These are phyloP conservation scores for Chironomus tepperi DNA, from an alignment of 1,140 invertebrate genomes.

Conservation along the genomic window DNA sequence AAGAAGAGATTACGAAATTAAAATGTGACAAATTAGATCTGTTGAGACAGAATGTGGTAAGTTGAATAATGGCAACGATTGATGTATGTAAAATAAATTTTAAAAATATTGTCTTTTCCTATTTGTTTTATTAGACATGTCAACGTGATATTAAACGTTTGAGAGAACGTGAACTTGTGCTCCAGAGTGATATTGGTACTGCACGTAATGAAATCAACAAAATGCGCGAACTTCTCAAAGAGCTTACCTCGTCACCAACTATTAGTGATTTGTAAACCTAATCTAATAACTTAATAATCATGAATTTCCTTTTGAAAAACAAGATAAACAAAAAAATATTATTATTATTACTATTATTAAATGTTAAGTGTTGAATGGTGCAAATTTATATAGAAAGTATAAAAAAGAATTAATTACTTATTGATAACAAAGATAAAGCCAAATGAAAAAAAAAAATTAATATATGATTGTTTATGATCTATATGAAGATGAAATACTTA, in stretches of 20 bases:
- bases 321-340: background rate
- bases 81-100: background rate
- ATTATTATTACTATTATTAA: background rate
- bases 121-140: conserved; percentile 61
- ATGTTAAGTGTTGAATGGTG: conserved; percentile 12
- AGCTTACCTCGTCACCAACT: conserved; percentile 39
- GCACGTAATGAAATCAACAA: conserved; percentile 77
- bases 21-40: conserved; percentile 91
- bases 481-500: too few species aligned
- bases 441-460: background rate
- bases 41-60: conserved; percentile 86
- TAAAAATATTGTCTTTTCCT: background rate
- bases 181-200: conserved; percentile 72
- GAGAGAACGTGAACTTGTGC: conserved; percentile 72
- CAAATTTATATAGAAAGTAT: conserved; percentile 7
- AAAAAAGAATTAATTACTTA: conserved; percentile 15
- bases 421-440: conserved; percentile 13
- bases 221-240: conserved; percentile 69
- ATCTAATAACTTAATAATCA: background rate
- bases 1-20: conserved; percentile 77
- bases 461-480: conserved; percentile 1
- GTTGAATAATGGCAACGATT: conserved; percentile 36
- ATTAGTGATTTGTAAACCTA: background rate
- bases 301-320: background rate
- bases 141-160: conserved; percentile 88